Evolutionary conservation across 2,888 invertebrate species (phyloP).

Genomic region (Nomada ruficornis): DNA sequence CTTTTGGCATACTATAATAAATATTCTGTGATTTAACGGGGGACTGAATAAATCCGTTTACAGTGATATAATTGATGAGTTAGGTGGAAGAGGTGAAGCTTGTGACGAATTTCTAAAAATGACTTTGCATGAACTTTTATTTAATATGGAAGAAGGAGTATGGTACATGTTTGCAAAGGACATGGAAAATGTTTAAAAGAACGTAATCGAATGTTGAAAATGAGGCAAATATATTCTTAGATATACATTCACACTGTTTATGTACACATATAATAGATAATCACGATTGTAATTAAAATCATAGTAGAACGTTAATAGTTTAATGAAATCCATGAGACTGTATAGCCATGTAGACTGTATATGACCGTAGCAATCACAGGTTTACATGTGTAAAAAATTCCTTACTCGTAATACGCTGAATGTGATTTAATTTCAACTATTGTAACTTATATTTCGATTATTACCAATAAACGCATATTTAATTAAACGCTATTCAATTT

Average conservation of each 20-base stretch:
- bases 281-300: conserved; percentile 65
- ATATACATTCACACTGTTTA: conserved; percentile 69
- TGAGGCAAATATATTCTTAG: conserved; percentile 69
- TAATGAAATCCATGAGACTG: conserved; percentile 48
- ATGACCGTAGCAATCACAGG: conserved; percentile 65
- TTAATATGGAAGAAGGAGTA: neutral
- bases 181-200: conserved; percentile 50
- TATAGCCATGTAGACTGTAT: conserved; percentile 57
- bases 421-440: conserved; percentile 45
- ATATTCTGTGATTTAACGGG: conserved; percentile 61
- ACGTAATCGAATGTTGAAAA: conserved; percentile 61
- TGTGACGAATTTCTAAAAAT: conserved; percentile 18
- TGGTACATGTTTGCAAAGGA: conserved; percentile 18
- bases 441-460: conserved; percentile 36
- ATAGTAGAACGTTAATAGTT: conserved; percentile 52
- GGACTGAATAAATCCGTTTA: conserved; percentile 36
- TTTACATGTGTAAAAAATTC: conserved; percentile 67
- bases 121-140: conserved; percentile 10
- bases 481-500: conserved; percentile 58
- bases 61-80: conserved; percentile 66
- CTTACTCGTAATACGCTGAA: conserved; percentile 47
- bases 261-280: conserved; percentile 65
- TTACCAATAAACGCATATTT: conserved; percentile 36
- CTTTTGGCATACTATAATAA: conserved; percentile 74
- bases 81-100: conserved; percentile 69